Base-by-base conservation (phyloP, 37 sponge, comb jelly and placozoan species). In the Ianthella basta region DNA sequence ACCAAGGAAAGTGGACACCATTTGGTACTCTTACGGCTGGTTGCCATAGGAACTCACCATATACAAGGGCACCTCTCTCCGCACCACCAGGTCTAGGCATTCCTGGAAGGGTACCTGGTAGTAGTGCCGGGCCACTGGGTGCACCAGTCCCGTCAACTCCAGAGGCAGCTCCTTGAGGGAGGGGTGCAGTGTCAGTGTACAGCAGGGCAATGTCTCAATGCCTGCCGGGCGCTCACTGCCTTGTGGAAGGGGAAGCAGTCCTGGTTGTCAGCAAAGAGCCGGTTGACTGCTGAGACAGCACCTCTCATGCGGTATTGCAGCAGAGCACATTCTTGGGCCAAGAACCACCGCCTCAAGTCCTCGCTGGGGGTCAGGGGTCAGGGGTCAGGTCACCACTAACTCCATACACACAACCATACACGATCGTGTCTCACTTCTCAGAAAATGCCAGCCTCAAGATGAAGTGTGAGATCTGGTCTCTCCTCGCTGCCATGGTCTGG, bases 391-490 rank as follows among this genome's bases (percentile, higher is more conserved):
- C 15, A 78, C n/a, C 15, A 40, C 8, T 68, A 4, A 34, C 0
- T 40, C 72, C 12, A 24, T 81, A 81, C 56, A 25, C 15, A 37
- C n/a, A 33, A 74, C 79, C 41, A 53, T 59, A 25, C 24, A 25
- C 14, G 4, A 66, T 21, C 32, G 33, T 59, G n/a, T 56, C 90
- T 87, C 61, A 96, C 94, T 90, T 89, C 75, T 87, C 75, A 38
- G 94, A 96, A 78, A 90, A 96, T 32, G 98, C 96, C 33, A 98
- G 88, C 36, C 98, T 82, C n/a, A 98, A 89, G 57, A 98, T 93
- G 84, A 89, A 98, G 75, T 98, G 98, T 4, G 98, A 96, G 61
- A 98, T 87, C 80, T 94, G 92, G 75, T 98, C 98, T 32, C 81
- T 94, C 39, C 91, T 83, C 35, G 87, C 69, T 59, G 94, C 89